Evolutionary conservation across 1,140 invertebrate genomes (phyloP), one percentile per base, ranked within the genome.

Genomic region (Caerostris extrusa): DNA sequence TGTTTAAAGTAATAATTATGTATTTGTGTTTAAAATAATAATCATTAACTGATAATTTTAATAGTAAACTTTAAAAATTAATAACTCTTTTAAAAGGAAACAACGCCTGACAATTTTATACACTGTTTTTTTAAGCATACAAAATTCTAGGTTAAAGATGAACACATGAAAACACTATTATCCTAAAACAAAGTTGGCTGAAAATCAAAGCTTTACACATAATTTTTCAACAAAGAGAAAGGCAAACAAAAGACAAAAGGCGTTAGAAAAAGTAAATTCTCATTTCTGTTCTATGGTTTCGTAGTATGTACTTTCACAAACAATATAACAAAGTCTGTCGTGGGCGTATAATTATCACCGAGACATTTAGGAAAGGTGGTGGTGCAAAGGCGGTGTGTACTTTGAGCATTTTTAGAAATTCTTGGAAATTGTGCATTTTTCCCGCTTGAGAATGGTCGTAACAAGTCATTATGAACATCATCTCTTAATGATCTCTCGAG

Each of bases 331-430:
- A 50, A 19, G 69, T 12, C 10, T 77, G 7, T 3, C 69, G 69
- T 77, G 19, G 69, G 69, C 34, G 69, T 77, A 53, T 77, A 77
- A 77, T 77, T 77, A 34, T 77, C 69, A 34, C 34, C 69, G 12
- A 77, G 19, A 34, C 69, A 77, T 34, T 77, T 77, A 77, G 12
- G 19, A 50, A 77, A 34, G 61, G 61, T 64, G 61, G 17, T 64
- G 61, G 61, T 64, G 10, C 4, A 17, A 10, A 64, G 69, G 69
- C 69, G 69, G 69, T 50, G 19, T 8, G 34, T 53, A 50, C 19
- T 34, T 77, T 77, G 69, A 77, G 10, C 69, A 77, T 77, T 50
- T 53, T 10, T 50, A 77, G 14, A 71, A 71, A 77, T 50, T 77
- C 50, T 34, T 10, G 7, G 12, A 77, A 77, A 77, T 50, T 50